Conservation (phyloP, 2,797 vertebrate genomes). For the Takifugu rubripes region DNA sequence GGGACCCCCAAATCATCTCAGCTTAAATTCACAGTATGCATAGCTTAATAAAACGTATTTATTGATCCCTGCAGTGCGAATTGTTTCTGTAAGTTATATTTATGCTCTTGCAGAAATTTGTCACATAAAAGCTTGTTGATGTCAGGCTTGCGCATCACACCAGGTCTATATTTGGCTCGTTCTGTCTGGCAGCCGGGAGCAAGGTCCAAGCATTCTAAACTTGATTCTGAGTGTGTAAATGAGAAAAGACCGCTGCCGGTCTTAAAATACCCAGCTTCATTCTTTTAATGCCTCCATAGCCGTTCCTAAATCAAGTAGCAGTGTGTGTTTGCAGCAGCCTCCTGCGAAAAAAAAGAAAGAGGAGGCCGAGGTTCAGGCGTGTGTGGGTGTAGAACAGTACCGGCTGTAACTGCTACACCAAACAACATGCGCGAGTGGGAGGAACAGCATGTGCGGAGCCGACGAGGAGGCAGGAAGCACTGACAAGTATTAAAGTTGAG, state of each 20-base stretch:
- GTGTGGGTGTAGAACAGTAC: conserved; percentile 58
- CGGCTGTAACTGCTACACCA: conserved; percentile 62
- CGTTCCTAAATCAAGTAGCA: conserved; percentile 23
- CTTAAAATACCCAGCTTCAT: conserved; percentile 56
- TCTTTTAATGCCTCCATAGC: conserved; percentile 25
- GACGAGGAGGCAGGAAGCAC: conserved; percentile 1
- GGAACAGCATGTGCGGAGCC: conserved; percentile 54
- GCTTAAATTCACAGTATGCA: too few species aligned
- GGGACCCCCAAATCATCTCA: too few species aligned
- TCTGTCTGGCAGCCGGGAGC: conserved; percentile 15
- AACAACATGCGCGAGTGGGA: conserved; percentile 64
- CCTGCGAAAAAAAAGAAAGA: conserved; percentile 25
- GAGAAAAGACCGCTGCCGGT: conserved; percentile 42
- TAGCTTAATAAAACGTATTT: too few species aligned
- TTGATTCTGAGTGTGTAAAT: conserved; percentile 26
- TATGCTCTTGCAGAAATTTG: too few species aligned
- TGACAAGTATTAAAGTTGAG: conserved; percentile 27
- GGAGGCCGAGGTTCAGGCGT: conserved; percentile 41
- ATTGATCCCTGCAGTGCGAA: too few species aligned
- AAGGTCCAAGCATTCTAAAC: conserved; percentile 19
- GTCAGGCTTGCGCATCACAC: not conserved
- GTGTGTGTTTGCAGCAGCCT: not conserved
- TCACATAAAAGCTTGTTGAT: too few species aligned
- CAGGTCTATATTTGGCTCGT: conserved; percentile 15
- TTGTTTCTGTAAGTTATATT: too few species aligned